Base-by-base conservation (phyloP, 2,888 invertebrate species). In the Rhorus exstirpatorius region DNA sequence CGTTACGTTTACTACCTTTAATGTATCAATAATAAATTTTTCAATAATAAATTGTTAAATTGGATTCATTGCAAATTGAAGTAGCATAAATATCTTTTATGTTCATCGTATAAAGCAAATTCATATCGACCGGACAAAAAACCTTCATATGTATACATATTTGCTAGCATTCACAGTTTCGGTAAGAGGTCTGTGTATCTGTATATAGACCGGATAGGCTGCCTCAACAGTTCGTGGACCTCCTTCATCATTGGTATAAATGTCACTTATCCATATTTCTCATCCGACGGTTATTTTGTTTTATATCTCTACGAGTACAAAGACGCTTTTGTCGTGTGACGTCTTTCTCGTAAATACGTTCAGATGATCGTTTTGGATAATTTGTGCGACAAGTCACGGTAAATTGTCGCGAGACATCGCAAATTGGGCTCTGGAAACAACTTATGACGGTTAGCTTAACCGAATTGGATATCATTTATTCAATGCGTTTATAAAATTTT, bases 401-500 rank as follows among this genome's bases (percentile, higher is more conserved):
- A n/a, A 55, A 38, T 12, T 53, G 10, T 38, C 31, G 8, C n/a
- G 58, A 65, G 26, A 72, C 17, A 24, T 14, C 55, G 12, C 26
- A 6, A 14, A 68, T 26, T 38, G 21, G 75, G n/a, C 67, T 77
- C 41, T 74, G 41, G 38, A 55, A 55, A 38, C 78, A 21, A 31
- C 31, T 7, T 58, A 14, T 10, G 21, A 41, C 41, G 41, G 55
- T 81, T 77, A 61, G 68, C 81, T 78, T 81, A 75, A 58, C 60
- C 17, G 31, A 71, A 65, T 74, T 71, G 75, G 61, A 44, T 67
- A 55, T 76, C 65, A 58, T 51, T 68, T 72, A 14, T 67, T 63
- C 49, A 60, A 83, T 12, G 12, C n/a, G 41, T 63, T 68, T 78
- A 82, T 84, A 82, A 84, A 84, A 80, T 82, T 84, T 61, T 60